phyloP scores from a whole-genome alignment of 1,140 invertebrate genomes.

The Drosophila erecta region DNA sequence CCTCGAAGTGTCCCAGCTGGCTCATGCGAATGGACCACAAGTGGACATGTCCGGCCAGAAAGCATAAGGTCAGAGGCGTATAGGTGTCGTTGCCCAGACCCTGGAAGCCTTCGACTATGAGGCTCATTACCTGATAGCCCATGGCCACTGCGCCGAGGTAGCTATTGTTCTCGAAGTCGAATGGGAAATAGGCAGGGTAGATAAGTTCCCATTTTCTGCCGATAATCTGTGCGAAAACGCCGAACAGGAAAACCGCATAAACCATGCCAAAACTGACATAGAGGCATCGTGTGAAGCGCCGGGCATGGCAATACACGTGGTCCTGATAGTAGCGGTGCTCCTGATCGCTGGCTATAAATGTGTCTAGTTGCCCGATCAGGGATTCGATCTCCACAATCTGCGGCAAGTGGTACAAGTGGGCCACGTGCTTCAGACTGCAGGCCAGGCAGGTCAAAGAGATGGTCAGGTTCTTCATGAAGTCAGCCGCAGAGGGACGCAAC shows the following conservation, averaged over 20 bases:
- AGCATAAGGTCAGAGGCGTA: slow-evolving; percentile 44
- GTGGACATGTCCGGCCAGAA: slow-evolving; percentile 50
- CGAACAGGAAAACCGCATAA: slow-evolving; percentile 26
- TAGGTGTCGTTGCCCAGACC: slow-evolving; percentile 48
- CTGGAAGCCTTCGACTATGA: slow-evolving; percentile 27
- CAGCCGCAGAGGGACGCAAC: slow-evolving; percentile 8
- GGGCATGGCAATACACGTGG: slow-evolving; percentile 10
- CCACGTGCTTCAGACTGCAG: slow-evolving; percentile 57
- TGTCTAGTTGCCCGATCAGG: slow-evolving; percentile 38
- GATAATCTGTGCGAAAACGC: background rate
- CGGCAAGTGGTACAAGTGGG: slow-evolving; percentile 31
- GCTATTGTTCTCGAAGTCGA: slow-evolving; percentile 22
- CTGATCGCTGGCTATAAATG: slow-evolving; percentile 15
- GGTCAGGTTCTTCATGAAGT: slow-evolving; percentile 49
- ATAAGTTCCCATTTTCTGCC: slow-evolving; percentile 10
- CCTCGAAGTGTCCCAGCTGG: slow-evolving; percentile 25
- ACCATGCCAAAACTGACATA: slow-evolving; percentile 36
- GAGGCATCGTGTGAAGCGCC: slow-evolving; percentile 37
- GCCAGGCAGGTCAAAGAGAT: slow-evolving; percentile 34
- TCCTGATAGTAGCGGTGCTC: slow-evolving; percentile 43
- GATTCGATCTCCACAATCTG: slow-evolving; percentile 46
- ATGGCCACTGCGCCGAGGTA: slow-evolving; percentile 17
- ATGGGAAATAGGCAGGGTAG: slow-evolving; percentile 56
- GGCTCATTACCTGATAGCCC: slow-evolving; percentile 30
- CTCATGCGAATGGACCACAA: slow-evolving; percentile 42